Percentiles rank a stretch among this genome's conserved stretches.
phyloP scores from a whole-genome alignment of 2,113 vertebrate species.

The Oxyruncus cristatus region DNA sequence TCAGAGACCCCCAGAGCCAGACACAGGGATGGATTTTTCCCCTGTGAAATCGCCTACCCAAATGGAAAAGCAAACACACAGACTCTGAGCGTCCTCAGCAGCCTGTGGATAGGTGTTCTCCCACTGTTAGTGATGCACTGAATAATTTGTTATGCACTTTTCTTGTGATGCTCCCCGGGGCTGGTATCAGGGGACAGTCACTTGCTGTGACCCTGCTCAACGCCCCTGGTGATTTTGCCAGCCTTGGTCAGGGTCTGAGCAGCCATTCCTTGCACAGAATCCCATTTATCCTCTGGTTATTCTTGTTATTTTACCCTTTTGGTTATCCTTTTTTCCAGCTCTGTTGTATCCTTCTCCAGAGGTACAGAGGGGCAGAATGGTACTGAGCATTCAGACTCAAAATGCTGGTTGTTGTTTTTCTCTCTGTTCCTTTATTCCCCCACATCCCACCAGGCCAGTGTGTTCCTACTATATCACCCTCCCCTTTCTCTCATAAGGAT shows the following conservation, averaged over 20 bases:
- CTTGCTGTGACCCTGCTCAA: background rate
- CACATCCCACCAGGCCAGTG: background rate
- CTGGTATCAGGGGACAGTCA: background rate
- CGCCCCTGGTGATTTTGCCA: background rate
- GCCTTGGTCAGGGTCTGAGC: background rate
- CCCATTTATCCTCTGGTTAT: background rate
- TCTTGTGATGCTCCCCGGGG: background rate
- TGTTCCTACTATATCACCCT: background rate
- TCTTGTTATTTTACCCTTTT: background rate
- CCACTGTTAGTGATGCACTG: accelerated
- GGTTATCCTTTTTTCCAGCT: background rate
- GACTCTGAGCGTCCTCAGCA: background rate
- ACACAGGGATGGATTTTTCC: background rate
- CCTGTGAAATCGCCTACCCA: background rate
- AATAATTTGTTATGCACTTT: background rate
- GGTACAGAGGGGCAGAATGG: background rate
- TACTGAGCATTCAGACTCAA: background rate
- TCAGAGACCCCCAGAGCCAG: background rate
- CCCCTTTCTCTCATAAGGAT: background rate
- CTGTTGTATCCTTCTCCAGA: background rate
- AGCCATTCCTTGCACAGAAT: background rate
- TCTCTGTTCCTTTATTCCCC: background rate
- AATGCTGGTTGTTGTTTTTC: background rate
- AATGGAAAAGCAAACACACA: background rate
- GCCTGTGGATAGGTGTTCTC: background rate